Conservation (phyloP, 2,888 invertebrate species). For the Ariolimax columbianus region DNA sequence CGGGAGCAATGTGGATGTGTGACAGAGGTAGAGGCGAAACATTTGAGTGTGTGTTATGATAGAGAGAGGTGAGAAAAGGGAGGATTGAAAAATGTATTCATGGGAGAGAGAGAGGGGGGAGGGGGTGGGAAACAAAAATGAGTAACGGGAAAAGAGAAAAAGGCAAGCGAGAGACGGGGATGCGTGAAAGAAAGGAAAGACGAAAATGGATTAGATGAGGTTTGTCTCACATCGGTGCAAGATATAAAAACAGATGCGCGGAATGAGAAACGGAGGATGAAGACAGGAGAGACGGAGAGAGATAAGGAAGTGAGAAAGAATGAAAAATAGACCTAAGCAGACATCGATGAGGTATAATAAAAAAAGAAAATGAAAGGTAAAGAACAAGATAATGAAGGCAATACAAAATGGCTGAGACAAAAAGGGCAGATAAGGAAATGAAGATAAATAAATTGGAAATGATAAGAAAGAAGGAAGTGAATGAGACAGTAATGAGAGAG, state of each 20-base stretch:
- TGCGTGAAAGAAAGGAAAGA: too few relatives aligned
- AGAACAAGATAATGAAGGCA: background rate
- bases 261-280: constrained; percentile 24
- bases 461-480: background rate
- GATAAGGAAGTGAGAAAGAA: background rate
- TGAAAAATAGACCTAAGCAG: background rate
- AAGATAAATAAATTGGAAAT: background rate
- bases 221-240: too few relatives aligned
- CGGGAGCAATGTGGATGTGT: too few relatives aligned
- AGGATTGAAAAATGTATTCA: too few relatives aligned
- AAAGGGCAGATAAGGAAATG: background rate
- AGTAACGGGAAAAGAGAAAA: constrained; percentile 31
- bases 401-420: background rate
- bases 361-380: background rate
- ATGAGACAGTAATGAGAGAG: background rate
- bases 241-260: too few relatives aligned
- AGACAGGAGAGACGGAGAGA: constrained; percentile 16
- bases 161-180: too few relatives aligned
- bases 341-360: background rate
- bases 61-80: too few relatives aligned
- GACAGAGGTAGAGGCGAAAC: too few relatives aligned
- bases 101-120: too few relatives aligned
- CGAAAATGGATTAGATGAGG: too few relatives aligned
- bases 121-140: too few relatives aligned
- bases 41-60: too few relatives aligned